Percentiles rank a stretch among this genome's conserved stretches.
phyloP scores from a whole-genome alignment of 1,140 invertebrate genomes.

The Hormaphis cornu region DNA sequence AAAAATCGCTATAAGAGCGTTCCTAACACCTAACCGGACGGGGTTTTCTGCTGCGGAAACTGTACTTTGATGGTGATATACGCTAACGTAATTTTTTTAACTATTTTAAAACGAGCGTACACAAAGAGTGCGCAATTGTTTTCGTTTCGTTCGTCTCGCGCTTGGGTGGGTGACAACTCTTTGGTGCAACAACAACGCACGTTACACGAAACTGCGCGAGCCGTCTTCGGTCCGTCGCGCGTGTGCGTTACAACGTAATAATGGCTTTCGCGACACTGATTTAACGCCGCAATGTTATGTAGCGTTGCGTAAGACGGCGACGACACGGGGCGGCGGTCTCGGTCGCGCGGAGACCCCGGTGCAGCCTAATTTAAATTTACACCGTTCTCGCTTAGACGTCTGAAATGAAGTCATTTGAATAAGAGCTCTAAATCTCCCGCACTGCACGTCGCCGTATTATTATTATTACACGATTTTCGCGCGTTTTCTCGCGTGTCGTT shows the following conservation, averaged over 20 bases:
- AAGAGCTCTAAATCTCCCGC: neutral
- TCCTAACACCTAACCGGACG: too few species aligned
- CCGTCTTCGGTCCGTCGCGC: neutral
- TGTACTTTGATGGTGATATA: too few species aligned
- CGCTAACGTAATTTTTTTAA: too few species aligned
- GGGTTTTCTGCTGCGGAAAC: too few species aligned
- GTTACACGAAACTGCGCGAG: neutral
- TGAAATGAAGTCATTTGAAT: constrained; percentile 30
- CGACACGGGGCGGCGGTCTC: too few species aligned
- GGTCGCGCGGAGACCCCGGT: neutral
- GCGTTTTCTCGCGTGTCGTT: neutral
- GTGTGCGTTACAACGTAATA: neutral
- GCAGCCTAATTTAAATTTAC: constrained; percentile 27
- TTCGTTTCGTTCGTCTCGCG: too few species aligned
- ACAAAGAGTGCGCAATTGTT: too few species aligned
- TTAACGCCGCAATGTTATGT: neutral
- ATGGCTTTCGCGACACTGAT: neutral
- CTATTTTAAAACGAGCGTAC: too few species aligned
- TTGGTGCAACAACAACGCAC: too few species aligned
- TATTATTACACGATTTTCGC: neutral
- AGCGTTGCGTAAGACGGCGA: neutral
- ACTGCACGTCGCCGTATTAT: neutral
- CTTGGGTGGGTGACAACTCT: too few species aligned
- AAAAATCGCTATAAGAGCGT: too few species aligned
- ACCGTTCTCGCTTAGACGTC: constrained; percentile 16